Conservation (phyloP, 2,888 invertebrate genomes). For the Cheiracanthium punctorium region DNA sequence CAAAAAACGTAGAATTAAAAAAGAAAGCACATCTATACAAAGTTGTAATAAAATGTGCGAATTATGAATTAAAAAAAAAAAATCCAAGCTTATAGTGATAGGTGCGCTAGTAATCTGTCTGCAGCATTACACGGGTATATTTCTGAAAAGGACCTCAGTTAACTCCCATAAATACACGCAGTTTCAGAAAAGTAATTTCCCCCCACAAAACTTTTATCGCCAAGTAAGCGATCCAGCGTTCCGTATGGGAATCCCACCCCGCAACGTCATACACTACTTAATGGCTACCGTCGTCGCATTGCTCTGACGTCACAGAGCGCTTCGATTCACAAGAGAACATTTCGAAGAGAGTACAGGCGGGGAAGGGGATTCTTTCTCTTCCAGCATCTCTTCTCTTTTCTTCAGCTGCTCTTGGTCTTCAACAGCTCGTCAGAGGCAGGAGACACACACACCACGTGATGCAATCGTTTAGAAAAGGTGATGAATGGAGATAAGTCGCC, state of each 20-base stretch:
- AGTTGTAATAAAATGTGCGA: too few species aligned
- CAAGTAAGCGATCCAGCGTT: not conserved
- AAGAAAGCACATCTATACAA: too few species aligned
- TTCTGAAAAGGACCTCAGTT: too few species aligned
- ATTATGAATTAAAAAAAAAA: too few species aligned
- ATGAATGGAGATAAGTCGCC: not conserved
- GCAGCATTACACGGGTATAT: too few species aligned
- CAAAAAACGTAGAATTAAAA: too few species aligned
- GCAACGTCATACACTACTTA: constrained; percentile 50
- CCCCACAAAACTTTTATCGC: too few species aligned
- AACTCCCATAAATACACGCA: too few species aligned
- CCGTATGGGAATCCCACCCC: not conserved
- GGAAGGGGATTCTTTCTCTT: not conserved
- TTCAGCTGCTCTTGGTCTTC: constrained; percentile 1
- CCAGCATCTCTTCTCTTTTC: not conserved
- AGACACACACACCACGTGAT: not conserved
- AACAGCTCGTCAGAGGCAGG: not conserved
- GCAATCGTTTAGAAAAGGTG: not conserved
- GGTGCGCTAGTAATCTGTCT: too few species aligned
- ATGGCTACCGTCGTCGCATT: constrained; percentile 57
- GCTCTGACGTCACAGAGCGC: constrained; percentile 51
- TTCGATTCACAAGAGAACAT: constrained; percentile 52
- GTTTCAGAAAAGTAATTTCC: too few species aligned
- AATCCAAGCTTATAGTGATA: too few species aligned
- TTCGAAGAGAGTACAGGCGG: not conserved